Conservation (phyloP, 2,797 vertebrate genomes). For the Cirrhinus molitorella region DNA sequence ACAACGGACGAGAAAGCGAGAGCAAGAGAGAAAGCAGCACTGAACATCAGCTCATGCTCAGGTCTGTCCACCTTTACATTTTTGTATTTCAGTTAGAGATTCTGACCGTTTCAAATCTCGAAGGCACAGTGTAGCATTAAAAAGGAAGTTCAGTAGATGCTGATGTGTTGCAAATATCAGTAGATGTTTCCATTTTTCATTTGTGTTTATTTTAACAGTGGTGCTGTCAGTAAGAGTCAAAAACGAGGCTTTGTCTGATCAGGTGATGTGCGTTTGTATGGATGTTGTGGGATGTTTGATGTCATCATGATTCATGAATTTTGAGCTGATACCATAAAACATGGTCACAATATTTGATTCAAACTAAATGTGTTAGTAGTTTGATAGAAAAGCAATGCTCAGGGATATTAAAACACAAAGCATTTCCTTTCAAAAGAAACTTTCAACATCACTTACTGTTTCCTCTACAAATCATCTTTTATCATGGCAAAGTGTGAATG, state of each 20-base stretch:
- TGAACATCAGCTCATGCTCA: conserved; percentile 13
- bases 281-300: neutral
- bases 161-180: conserved; percentile 4
- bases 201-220: neutral
- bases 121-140: neutral
- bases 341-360: neutral
- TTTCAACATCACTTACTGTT: neutral
- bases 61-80: conserved; percentile 23
- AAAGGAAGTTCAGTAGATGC: conserved; percentile 20
- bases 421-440: neutral
- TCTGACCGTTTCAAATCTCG: neutral
- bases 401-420: neutral
- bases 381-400: neutral
- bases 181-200: neutral
- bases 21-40: neutral
- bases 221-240: neutral
- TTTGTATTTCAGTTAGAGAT: neutral
- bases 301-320: neutral
- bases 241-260: neutral
- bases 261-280: neutral
- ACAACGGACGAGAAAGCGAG: neutral
- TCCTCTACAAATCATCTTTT: neutral
- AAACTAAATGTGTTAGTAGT: neutral
- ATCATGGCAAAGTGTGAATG: neutral
- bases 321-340: neutral